A percentile compares a stretch with the other conserved stretches of the same genome.
Conservation (phyloP, 2,113 vertebrate genomes). For the Thomomys bottae region DNA sequence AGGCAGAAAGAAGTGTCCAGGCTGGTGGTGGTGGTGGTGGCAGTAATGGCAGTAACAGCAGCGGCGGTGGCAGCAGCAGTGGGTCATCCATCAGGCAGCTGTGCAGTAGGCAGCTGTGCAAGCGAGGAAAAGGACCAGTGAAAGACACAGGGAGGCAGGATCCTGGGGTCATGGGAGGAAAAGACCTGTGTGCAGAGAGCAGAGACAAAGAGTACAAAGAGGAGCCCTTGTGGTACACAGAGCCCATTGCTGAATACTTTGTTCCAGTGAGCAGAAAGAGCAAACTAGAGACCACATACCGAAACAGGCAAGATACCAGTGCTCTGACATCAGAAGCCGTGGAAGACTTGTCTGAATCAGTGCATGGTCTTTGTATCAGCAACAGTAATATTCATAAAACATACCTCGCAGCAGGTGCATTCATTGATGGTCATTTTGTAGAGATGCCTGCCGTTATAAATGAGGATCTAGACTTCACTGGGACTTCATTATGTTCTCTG, state of each 20-base stretch:
- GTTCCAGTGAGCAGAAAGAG: constrained; percentile 95
- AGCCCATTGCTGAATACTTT: constrained; percentile 97
- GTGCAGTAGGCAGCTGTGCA: constrained; percentile 92
- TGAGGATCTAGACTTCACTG: constrained; percentile 91
- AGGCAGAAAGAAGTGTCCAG: constrained; percentile 86
- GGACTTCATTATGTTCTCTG: constrained; percentile 95
- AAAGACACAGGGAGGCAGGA: constrained; percentile 92
- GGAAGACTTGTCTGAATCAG: constrained; percentile 91
- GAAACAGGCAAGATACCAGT: constrained; percentile 88
- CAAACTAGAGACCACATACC: constrained; percentile 98
- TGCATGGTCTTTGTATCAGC: constrained; percentile 94
- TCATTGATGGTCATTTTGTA: constrained; percentile 98
- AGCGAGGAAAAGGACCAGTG: constrained; percentile 91
- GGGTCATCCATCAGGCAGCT: constrained; percentile 89
- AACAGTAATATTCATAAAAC: constrained; percentile 91
- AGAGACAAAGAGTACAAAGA: constrained; percentile 94
- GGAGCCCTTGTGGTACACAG: constrained; percentile 99
- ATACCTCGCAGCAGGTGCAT: constrained; percentile 97
- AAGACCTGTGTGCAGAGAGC: constrained; percentile 88
- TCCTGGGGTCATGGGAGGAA: constrained; percentile 85
- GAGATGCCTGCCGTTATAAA: constrained; percentile 94
- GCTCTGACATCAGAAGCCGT: constrained; percentile 86
- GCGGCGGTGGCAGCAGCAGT: constrained; percentile 83
- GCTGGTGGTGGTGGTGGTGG: constrained; percentile 82
- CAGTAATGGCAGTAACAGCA: constrained; percentile 82